Base-by-base conservation (phyloP, 2,113 vertebrate species). In the Rhinolophus sinicus region DNA sequence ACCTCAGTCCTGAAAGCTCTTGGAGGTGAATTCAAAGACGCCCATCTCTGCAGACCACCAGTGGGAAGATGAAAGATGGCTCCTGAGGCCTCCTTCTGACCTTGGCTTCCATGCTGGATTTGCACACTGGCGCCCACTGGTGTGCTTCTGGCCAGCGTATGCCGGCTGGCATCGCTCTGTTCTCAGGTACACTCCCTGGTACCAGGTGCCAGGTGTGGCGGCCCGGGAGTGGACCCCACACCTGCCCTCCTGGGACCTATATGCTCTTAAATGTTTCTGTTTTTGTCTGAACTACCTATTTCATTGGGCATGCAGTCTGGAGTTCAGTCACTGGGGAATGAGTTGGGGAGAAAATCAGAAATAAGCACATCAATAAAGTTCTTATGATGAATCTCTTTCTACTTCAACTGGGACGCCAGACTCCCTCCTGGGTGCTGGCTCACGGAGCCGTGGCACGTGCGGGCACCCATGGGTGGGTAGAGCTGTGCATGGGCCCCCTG, bases 391-490 rank as follows among this genome's bases (percentile, higher is more conserved):
- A 9, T 10, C 11, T 47, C 54, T 10, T 8, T 47, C 47, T 47
- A 21, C 40, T 26, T 19, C 10, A 3, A 16, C 0, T 1, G 33
- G 10, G 58, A 4, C 0, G 1, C 6, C 6, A 7, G 58, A 12
- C 9, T 11, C 19, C 14, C 15, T 2, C 18, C 22, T 0, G 13
- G 35, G n/a, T 24, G 6, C 16, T 15, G 52, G 24, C 58, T 19
- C 28, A 1, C 0, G 8, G 56, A 13, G 65, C 50, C 15, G 4
- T 30, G 21, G 88, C 62, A 15, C 1, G 1, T 3, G 50, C 6
- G 47, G 11, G 35, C 1, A 7, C 5, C 35, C 21, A 26, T 0
- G 2, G 50, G 28, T 8, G 4, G 1, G 3, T 0, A 0, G 33
- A 73, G 70, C 56, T 19, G 16, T 8, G 7, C 2, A 1, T 0